Percentiles rank a stretch among this genome's conserved stretches.
Conservation (phyloP, 2,888 invertebrate genomes). For the Clistopyga incitator region DNA sequence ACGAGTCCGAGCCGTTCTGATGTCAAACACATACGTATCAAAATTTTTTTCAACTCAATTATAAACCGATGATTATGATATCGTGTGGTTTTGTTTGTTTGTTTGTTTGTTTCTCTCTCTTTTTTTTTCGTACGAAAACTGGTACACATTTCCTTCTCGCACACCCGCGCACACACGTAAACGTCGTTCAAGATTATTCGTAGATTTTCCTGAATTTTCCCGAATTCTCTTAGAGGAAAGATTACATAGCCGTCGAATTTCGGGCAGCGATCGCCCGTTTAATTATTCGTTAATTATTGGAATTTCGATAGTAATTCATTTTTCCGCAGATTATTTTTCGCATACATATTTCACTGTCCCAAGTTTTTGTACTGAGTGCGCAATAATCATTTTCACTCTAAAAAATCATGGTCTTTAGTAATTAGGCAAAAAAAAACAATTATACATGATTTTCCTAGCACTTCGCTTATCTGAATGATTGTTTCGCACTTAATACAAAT, state of each 20-base stretch:
- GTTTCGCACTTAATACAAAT: too few species aligned
- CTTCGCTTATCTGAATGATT: too few species aligned
- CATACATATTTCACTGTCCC: too few species aligned
- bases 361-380: too few species aligned
- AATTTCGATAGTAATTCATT: too few species aligned
- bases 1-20: constrained; percentile 55
- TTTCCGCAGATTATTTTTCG: too few species aligned
- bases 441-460: too few species aligned
- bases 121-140: constrained; percentile 17
- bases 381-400: too few species aligned
- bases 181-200: constrained; percentile 25
- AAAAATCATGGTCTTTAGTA: too few species aligned
- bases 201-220: not conserved
- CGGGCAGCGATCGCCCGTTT: not conserved
- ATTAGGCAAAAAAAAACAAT: too few species aligned
- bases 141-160: constrained; percentile 15
- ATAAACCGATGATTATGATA: constrained; percentile 34
- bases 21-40: constrained; percentile 55
- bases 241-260: not conserved
- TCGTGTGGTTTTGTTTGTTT: too few species aligned
- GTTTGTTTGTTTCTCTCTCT: constrained; percentile 5
- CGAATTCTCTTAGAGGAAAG: not conserved
- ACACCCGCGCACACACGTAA: constrained; percentile 7
- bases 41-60: constrained; percentile 52
- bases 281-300: not conserved